Evolutionary conservation across 2,888 invertebrate species (phyloP).

Genomic region (Dynastes grantii): DNA sequence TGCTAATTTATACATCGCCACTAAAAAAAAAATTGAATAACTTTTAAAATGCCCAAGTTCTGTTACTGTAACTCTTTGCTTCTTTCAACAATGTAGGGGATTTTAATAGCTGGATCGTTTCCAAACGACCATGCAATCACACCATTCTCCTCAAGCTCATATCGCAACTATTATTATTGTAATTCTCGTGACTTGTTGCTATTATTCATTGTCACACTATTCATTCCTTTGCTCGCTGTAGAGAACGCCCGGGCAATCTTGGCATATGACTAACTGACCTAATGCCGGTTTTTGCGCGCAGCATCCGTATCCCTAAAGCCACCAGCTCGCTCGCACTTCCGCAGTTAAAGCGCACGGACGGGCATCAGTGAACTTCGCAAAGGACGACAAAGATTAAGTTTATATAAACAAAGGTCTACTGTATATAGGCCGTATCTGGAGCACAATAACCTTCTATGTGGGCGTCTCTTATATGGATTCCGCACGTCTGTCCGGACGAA

Average conservation of each 20-base stretch:
- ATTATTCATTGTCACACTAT: constrained; percentile 12
- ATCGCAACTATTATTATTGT: background rate
- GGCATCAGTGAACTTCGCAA: background rate
- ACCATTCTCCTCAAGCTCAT: no score
- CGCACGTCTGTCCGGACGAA: background rate
- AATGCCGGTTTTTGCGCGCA: constrained; percentile 28
- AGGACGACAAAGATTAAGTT: constrained; percentile 28
- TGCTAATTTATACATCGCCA: no score
- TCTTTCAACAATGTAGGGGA: no score
- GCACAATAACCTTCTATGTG: constrained; percentile 11
- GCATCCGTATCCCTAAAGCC: constrained; percentile 17
- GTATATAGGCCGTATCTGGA: constrained; percentile 7
- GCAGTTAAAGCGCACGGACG: constrained; percentile 1
- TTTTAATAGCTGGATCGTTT: no score
- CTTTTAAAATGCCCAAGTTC: no score
- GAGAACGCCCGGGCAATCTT: constrained; percentile 8
- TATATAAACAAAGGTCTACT: constrained; percentile 26
- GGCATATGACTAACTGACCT: constrained; percentile 30
- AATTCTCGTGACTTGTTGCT: constrained; percentile 34
- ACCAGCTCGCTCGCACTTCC: constrained; percentile 17
- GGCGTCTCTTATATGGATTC: background rate
- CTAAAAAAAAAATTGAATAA: no score
- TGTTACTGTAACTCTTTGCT: no score
- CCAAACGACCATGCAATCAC: no score
- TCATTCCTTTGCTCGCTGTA: background rate